Conservation (phyloP, 2,888 invertebrate genomes). For the Aspidapion aeneum region DNA sequence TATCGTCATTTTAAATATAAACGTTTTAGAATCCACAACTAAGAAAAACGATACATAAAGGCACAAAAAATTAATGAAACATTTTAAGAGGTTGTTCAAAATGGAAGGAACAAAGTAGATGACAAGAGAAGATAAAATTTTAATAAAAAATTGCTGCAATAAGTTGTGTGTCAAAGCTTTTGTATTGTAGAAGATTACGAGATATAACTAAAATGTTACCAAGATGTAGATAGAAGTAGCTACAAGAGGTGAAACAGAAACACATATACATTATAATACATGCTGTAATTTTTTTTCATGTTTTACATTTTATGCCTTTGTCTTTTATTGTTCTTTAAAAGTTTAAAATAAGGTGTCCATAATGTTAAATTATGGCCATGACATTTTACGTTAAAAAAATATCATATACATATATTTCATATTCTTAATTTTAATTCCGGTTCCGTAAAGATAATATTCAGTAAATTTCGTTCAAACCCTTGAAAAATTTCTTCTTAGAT, state of each 20-base stretch:
- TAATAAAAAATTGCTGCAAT: constrained; percentile 30
- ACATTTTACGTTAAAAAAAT: background rate
- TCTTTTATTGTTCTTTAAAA: background rate
- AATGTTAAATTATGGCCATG: background rate
- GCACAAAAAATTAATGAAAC: background rate
- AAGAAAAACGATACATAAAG: no score
- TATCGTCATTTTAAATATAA: no score
- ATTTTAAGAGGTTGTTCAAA: background rate
- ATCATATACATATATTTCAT: background rate
- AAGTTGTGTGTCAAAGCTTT: constrained; percentile 30
- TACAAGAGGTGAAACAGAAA: background rate
- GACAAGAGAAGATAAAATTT: constrained; percentile 26
- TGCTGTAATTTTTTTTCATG: background rate
- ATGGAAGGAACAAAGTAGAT: constrained; percentile 27
- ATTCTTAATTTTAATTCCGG: background rate
- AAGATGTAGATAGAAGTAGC: constrained; percentile 24
- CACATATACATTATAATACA: no score
- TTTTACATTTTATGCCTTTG: background rate
- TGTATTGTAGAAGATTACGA: constrained; percentile 28
- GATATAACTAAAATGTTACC: constrained; percentile 27
- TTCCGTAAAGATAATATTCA: no score
- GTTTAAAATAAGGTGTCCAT: background rate
- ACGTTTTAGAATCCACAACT: no score
- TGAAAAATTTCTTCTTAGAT: no score
- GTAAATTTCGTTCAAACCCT: no score